A percentile compares a stretch with the other conserved stretches of the same genome.
These are phyloP conservation scores for Corythucha ciliata DNA, from an alignment of 2,888 invertebrate genomes.

Conservation along the genomic window DNA sequence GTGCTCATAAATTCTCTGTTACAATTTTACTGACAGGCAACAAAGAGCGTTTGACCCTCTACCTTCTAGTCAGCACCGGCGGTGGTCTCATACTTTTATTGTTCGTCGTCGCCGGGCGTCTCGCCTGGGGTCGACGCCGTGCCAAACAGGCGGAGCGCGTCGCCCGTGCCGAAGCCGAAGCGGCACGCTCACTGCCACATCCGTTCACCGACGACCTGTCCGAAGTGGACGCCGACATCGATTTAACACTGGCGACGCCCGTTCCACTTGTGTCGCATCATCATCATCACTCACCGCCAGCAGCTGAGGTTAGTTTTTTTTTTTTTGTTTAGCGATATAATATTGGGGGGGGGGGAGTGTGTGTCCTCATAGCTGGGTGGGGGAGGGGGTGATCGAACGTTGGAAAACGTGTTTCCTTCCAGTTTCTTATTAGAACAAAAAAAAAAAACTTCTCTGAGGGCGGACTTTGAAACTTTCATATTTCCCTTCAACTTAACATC, in stretches of 20 bases:
- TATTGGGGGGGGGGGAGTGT: too few species aligned
- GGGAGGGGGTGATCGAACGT: too few species aligned
- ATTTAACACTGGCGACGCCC: constrained; percentile 59
- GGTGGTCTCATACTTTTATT: constrained; percentile 62
- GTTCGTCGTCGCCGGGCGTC: constrained; percentile 58
- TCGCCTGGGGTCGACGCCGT: constrained; percentile 57
- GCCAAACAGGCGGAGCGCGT: constrained; percentile 48
- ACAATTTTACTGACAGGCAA: constrained; percentile 50
- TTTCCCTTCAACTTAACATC: too few species aligned
- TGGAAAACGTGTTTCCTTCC: too few species aligned
- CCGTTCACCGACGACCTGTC: constrained; percentile 74
- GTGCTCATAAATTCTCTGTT: too few species aligned
- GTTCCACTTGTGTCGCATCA: constrained; percentile 43
- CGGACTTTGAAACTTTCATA: too few species aligned
- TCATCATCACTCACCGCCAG: constrained; percentile 27
- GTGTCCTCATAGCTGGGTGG: too few species aligned
- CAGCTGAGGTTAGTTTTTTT: constrained; percentile 34
- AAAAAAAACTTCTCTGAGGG: too few species aligned
- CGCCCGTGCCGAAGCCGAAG: constrained; percentile 18
- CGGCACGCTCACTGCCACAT: constrained; percentile 32
- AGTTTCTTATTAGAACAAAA: too few species aligned
- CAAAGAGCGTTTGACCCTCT: constrained; percentile 70
- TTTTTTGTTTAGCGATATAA: too few species aligned
- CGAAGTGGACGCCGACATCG: constrained; percentile 71
- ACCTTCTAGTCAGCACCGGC: constrained; percentile 67